Percentiles rank a stretch among this genome's conserved stretches.
Conservation (phyloP, 2,113 vertebrate genomes). For the Hypomesus transpacificus region DNA sequence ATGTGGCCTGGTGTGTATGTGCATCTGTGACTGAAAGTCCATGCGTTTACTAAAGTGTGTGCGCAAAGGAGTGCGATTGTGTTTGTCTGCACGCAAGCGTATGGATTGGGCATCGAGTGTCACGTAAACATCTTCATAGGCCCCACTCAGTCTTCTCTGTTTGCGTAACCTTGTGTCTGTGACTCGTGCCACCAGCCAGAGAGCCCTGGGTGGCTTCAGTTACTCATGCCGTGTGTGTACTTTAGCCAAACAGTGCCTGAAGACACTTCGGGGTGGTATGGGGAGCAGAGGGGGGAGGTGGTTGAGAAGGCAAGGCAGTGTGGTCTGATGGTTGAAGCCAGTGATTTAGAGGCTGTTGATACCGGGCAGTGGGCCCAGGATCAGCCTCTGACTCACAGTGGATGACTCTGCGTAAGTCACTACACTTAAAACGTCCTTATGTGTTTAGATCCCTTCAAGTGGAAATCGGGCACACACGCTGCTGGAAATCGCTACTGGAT, state of each 20-base stretch:
- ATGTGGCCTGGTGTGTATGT: conserved; percentile 27
- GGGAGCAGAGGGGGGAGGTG: conserved; percentile 16
- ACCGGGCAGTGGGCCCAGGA: conserved; percentile 66
- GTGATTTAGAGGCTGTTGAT: conserved; percentile 76
- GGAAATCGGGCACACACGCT: conserved; percentile 63
- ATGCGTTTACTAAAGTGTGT: background rate
- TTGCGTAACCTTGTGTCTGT: conserved; percentile 37
- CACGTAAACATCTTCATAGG: conserved; percentile 47
- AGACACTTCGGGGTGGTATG: conserved; percentile 65
- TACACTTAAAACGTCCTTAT: conserved; percentile 72
- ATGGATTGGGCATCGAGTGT: conserved; percentile 38
- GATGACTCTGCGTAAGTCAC: conserved; percentile 71
- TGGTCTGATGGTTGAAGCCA: conserved; percentile 69
- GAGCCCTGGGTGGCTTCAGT: conserved; percentile 67
- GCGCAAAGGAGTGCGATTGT: background rate
- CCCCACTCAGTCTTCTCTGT: conserved; percentile 45
- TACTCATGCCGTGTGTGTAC: conserved; percentile 68
- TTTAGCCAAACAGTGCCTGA: conserved; percentile 67
- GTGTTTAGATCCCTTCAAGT: conserved; percentile 73
- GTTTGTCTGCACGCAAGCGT: conserved; percentile 19
- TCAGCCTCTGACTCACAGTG: conserved; percentile 67
- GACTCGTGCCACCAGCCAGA: conserved; percentile 58
- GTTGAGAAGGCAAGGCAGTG: conserved; percentile 60
- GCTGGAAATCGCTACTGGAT: conserved; percentile 72
- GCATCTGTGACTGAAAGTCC: conserved; percentile 10